Evolutionary conservation across 2,888 invertebrate species (phyloP).

Genomic region (Papilio protenor): DNA sequence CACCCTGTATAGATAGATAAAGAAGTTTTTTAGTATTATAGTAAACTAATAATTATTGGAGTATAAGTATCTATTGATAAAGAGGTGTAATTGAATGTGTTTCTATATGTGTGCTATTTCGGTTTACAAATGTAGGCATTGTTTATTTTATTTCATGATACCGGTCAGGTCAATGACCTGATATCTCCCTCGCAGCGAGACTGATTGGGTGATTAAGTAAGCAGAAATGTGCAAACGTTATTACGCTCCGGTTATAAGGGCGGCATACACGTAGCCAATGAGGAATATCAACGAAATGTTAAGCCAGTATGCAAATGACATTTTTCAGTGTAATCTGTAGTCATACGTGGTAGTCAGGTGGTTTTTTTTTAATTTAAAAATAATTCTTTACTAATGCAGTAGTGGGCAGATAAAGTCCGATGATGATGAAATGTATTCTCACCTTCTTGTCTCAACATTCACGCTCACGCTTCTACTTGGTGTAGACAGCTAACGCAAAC

Average conservation of each 20-base stretch:
- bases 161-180: not conserved
- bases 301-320: not conserved
- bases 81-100: too few relatives aligned
- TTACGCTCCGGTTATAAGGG: conserved; percentile 10
- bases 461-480: not conserved
- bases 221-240: conserved; percentile 20
- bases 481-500: not conserved
- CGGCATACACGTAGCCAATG: not conserved
- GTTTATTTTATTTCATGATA: not conserved
- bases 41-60: too few relatives aligned
- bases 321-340: too few relatives aligned
- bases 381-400: too few relatives aligned
- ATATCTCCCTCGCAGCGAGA: not conserved
- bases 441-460: not conserved
- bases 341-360: too few relatives aligned
- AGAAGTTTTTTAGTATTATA: too few relatives aligned
- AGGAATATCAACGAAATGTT: not conserved
- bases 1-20: too few relatives aligned
- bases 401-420: too few relatives aligned
- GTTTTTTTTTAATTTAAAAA: too few relatives aligned
- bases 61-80: too few relatives aligned
- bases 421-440: too few relatives aligned
- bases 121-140: not conserved
- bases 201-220: conserved; percentile 22
- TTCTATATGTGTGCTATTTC: not conserved